These are phyloP conservation scores for Thripadectes ignobilis DNA, from an alignment of 2,797 vertebrate genomes.

Conservation along the genomic window DNA sequence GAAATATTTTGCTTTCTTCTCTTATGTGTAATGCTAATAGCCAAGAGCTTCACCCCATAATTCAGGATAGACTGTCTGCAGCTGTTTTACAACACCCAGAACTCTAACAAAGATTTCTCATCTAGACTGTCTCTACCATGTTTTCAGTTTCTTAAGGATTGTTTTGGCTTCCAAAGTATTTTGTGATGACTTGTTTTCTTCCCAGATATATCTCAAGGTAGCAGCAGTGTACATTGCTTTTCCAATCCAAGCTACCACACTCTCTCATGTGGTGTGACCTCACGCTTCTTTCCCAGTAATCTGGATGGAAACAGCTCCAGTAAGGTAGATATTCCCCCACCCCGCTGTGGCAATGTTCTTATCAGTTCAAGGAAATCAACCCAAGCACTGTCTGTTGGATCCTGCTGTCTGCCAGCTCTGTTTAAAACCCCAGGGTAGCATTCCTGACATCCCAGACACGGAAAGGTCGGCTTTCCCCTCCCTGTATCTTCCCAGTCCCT, in stretches of 20 bases:
- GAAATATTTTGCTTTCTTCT: not conserved
- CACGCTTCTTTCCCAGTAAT: slow-evolving; percentile 87
- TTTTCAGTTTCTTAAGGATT: slow-evolving; percentile 11
- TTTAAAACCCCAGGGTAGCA: not conserved
- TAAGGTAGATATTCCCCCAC: slow-evolving; percentile 79
- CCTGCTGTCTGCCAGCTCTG: not conserved
- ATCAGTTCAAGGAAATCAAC: slow-evolving; percentile 66
- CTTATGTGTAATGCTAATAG: not conserved
- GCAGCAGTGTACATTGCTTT: slow-evolving; percentile 86
- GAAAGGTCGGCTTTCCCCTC: not conserved
- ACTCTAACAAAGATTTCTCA: not conserved
- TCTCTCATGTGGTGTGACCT: slow-evolving; percentile 87
- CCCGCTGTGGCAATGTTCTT: not conserved
- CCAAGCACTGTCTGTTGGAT: not conserved
- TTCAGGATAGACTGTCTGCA: not conserved
- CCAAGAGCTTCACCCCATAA: not conserved
- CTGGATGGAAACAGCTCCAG: slow-evolving; percentile 89
- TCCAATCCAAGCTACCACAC: slow-evolving; percentile 95
- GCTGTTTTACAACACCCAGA: not conserved
- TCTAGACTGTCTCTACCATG: not conserved
- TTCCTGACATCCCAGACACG: not conserved
- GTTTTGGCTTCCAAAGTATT: slow-evolving; percentile 20
- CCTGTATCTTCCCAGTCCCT: not conserved
- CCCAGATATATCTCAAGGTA: slow-evolving; percentile 84
- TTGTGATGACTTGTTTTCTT: slow-evolving; percentile 81